A percentile compares a stretch with the other conserved stretches of the same genome.
phyloP scores from a whole-genome alignment of 2,113 vertebrate genomes.

The Panthera leo region DNA sequence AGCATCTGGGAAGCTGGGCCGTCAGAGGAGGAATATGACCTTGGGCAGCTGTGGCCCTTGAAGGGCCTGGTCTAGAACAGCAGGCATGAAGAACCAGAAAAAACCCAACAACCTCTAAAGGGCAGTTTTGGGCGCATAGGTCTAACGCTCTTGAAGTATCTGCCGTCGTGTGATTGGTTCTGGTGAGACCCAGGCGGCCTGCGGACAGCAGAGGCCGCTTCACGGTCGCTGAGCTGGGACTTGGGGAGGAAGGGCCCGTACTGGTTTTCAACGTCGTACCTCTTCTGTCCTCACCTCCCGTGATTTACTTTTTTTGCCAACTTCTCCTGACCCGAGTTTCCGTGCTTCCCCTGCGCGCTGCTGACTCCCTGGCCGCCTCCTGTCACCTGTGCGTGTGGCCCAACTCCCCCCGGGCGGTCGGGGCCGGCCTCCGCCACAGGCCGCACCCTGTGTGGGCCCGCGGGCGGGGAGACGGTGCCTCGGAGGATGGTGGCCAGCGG shows the following conservation, averaged over 20 bases:
- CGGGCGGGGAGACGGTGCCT: no score
- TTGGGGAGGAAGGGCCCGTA: neutral
- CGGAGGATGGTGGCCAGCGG: neutral
- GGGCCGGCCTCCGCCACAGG: neutral
- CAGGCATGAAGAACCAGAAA: neutral
- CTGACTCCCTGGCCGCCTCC: neutral
- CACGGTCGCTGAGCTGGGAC: neutral
- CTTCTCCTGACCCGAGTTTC: neutral
- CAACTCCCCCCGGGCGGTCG: neutral
- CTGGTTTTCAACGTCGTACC: neutral
- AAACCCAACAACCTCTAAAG: no score
- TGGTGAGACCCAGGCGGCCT: neutral
- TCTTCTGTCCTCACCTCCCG: neutral
- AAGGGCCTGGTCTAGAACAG: neutral
- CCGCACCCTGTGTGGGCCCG: rapidly evolving
- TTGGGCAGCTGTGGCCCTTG: neutral
- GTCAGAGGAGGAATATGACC: neutral
- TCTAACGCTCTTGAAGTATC: neutral
- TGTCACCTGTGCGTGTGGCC: neutral
- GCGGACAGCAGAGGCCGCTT: neutral
- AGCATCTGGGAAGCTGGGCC: neutral
- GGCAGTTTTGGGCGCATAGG: neutral
- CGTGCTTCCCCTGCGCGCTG: neutral
- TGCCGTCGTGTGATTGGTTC: neutral
- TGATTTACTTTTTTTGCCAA: neutral